phyloP scores from a whole-genome alignment of 2,113 vertebrate species.

The Actinemys pallida region DNA sequence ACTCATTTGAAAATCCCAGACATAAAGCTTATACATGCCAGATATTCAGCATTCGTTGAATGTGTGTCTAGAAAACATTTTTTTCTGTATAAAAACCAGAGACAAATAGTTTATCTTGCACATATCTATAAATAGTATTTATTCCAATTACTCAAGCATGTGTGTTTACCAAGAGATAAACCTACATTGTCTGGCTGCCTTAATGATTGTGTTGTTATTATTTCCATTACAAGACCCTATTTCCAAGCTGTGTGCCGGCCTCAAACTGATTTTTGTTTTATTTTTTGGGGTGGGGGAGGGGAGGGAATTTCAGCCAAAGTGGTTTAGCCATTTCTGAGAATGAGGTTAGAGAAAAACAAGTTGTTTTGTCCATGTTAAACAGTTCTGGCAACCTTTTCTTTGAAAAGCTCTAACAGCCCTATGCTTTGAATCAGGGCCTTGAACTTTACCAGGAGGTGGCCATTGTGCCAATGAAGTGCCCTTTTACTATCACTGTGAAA shows the following conservation, averaged over 20 bases:
- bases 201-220: no score
- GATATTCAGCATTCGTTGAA: not conserved
- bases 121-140: not conserved
- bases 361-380: not conserved
- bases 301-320: not conserved
- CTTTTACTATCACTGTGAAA: not conserved
- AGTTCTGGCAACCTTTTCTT: not conserved
- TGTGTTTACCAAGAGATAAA: not conserved
- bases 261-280: not conserved
- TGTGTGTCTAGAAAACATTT: not conserved
- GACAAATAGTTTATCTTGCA: not conserved
- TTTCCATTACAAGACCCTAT: not conserved
- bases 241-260: not conserved
- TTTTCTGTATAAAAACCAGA: not conserved
- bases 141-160: not conserved
- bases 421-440: not conserved
- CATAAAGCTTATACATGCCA: not conserved
- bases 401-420: not conserved
- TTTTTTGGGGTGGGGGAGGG: no score
- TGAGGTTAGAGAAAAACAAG: not conserved
- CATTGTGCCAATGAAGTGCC: not conserved
- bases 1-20: not conserved
- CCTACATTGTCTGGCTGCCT: not conserved
- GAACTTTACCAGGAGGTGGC: not conserved
- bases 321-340: not conserved